Conservation (phyloP, 2,888 invertebrate species). For the Andrena haemorrhoa region DNA sequence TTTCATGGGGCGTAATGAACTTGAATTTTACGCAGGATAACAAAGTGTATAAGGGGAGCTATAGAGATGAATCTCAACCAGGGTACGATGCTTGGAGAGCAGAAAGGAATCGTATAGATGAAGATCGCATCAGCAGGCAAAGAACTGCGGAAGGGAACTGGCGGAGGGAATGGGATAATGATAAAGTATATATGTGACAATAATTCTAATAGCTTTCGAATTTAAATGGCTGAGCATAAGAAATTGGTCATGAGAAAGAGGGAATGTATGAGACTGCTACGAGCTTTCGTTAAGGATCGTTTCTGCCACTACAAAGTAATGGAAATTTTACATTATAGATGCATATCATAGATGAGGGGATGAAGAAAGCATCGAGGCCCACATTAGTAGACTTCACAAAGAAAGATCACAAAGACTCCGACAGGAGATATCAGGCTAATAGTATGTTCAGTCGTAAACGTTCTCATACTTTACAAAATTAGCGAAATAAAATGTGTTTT, state of each 20-base stretch:
- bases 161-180: conserved; percentile 85
- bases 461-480: neutral
- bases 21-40: conserved; percentile 53
- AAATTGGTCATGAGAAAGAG: neutral
- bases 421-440: conserved; percentile 74
- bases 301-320: neutral
- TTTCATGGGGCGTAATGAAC: neutral
- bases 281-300: neutral
- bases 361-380: conserved; percentile 56
- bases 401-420: conserved; percentile 76
- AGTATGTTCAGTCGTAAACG: conserved; percentile 58
- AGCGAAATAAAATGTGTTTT: conserved; percentile 14
- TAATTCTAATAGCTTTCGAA: neutral
- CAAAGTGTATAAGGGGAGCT: conserved; percentile 61
- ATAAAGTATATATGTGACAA: conserved; percentile 76
- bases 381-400: conserved; percentile 62
- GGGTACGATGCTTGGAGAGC: conserved; percentile 85
- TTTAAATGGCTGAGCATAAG: neutral
- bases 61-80: conserved; percentile 76
- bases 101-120: conserved; percentile 84
- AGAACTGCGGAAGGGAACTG: conserved; percentile 85
- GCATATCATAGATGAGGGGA: conserved; percentile 66
- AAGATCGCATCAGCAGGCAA: conserved; percentile 84
- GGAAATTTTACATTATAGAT: conserved; percentile 49
- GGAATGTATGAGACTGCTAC: too few relatives aligned